These are phyloP conservation scores for Tetragonisca angustula DNA, from an alignment of 2,888 invertebrate genomes.

Conservation along the genomic window DNA sequence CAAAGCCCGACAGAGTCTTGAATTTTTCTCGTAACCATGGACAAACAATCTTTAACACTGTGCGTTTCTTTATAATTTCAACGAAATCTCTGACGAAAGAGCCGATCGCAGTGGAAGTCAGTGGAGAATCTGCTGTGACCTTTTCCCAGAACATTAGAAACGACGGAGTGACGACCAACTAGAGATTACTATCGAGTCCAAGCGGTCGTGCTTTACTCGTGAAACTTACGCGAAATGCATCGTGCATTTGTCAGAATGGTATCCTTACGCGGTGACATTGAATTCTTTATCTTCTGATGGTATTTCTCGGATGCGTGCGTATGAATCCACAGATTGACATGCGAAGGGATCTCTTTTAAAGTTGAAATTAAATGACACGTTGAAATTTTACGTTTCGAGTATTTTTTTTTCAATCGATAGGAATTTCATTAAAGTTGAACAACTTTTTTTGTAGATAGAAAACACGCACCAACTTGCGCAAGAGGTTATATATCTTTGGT, in stretches of 20 bases:
- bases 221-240: constrained; percentile 1
- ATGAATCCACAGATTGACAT: neutral
- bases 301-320: neutral
- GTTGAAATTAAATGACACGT: too few relatives aligned
- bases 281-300: neutral
- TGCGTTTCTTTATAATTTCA: constrained; percentile 25
- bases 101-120: constrained; percentile 35
- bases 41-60: constrained; percentile 18
- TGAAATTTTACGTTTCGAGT: too few relatives aligned
- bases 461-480: too few relatives aligned
- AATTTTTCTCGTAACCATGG: constrained; percentile 7
- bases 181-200: constrained; percentile 35
- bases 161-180: constrained; percentile 38
- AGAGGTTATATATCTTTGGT: too few relatives aligned
- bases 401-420: too few relatives aligned
- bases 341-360: too few relatives aligned
- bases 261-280: neutral
- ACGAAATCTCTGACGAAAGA: constrained; percentile 42
- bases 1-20: neutral
- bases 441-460: too few relatives aligned
- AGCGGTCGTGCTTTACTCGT: constrained; percentile 4
- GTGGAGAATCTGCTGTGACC: constrained; percentile 44
- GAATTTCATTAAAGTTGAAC: too few relatives aligned
- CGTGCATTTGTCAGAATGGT: constrained; percentile 3
- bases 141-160: constrained; percentile 44